Base-by-base conservation (phyloP, 2,797 vertebrate species). In the Platyrinchus mystaceus region DNA sequence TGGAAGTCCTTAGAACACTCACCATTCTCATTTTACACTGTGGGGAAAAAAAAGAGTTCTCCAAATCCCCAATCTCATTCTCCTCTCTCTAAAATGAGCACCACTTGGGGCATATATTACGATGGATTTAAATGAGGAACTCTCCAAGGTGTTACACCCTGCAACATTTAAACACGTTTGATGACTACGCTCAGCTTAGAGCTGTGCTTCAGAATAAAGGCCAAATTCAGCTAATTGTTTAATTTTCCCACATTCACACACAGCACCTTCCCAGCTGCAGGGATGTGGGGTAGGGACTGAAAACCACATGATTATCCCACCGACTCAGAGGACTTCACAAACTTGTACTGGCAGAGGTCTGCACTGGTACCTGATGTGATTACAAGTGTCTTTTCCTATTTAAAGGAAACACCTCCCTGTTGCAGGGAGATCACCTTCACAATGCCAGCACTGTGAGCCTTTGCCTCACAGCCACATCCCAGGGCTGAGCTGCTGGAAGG, bases 201-300 rank as follows among this genome's bases (percentile, higher is more conserved):
- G 49, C 53, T 87, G 26, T 84, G 26, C 74, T 78, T 84, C 53
- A 92, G 32, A 84, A 92, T 23, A 74, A 75, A 90, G 34, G 55
- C 19, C 49, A 70, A 60, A 69, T 49, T 66, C 23, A 64, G 36
- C 64, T 62, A 78, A 76, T 17, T 43, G 28, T 16, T 63, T 50
- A 0, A 32, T 66, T 71, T 62, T 70, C 49, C 50, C 43, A 41
- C 8, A 2, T 59, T 59, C 2, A 1, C 8, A 37, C 26, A 21
- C 1, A 20, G 27, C 39, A 86, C 39, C n/a, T 84, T 70, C 76
- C 73, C n/a, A 43, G 2, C 14, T 52, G 27, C 44, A 47, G 39
- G 28, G 46, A 12, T 2, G 7, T 19, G 46, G 16, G 16, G 26
- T 3, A 30, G 49, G 64, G 36, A 68, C 0, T 53, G 39, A 64